A percentile compares a stretch with the other conserved stretches of the same genome.
Evolutionary conservation across 2,113 vertebrate genomes (phyloP).

Genomic region (Abramis brama): DNA sequence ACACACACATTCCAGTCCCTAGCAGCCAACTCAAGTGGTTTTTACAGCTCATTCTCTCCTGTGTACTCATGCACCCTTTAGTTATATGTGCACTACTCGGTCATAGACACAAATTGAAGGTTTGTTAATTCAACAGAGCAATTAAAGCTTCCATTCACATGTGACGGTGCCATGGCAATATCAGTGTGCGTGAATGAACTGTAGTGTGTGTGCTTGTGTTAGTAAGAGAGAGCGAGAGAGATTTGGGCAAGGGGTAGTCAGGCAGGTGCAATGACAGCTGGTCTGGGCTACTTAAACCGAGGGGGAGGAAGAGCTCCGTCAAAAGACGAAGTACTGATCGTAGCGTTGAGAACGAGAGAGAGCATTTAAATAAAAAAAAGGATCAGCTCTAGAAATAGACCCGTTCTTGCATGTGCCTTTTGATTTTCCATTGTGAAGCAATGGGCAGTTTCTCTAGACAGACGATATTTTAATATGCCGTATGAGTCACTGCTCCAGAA

Average conservation of each 20-base stretch:
- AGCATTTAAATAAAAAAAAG: neutral
- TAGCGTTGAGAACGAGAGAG: slow-evolving; percentile 16
- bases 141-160: slow-evolving; percentile 22
- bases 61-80: neutral
- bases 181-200: slow-evolving; percentile 47
- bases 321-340: slow-evolving; percentile 51
- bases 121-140: slow-evolving; percentile 21
- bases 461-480: slow-evolving; percentile 19
- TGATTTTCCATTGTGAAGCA: slow-evolving; percentile 36
- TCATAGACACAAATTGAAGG: slow-evolving; percentile 3
- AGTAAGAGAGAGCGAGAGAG: slow-evolving; percentile 6
- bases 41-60: slow-evolving; percentile 26
- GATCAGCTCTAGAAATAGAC: neutral
- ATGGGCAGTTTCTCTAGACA: slow-evolving; percentile 23
- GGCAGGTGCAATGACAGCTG: slow-evolving; percentile 82
- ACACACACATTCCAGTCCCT: slow-evolving; percentile 21
- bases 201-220: slow-evolving; percentile 39
- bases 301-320: slow-evolving; percentile 59
- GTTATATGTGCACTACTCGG: neutral
- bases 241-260: slow-evolving; percentile 63
- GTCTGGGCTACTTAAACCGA: slow-evolving; percentile 70
- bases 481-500: slow-evolving; percentile 32
- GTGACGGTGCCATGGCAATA: slow-evolving; percentile 39
- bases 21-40: slow-evolving; percentile 31
- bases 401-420: neutral